Conservation (phyloP, 2,113 vertebrate genomes). For the Xenopus borealis region DNA sequence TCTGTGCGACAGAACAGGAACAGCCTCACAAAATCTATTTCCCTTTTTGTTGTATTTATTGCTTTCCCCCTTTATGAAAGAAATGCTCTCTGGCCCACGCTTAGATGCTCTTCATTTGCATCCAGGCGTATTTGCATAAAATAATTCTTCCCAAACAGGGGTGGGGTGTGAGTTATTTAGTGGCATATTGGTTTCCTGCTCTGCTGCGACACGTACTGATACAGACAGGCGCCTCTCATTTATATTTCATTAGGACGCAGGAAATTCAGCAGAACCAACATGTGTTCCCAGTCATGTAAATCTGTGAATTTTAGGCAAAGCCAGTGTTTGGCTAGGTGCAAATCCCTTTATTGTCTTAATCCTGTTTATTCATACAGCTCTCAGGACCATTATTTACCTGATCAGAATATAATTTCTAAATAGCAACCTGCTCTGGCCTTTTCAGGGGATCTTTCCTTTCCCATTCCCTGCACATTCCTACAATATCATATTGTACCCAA, state of each 20-base stretch:
- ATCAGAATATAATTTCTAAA: background rate
- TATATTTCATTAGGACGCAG: conserved; percentile 40
- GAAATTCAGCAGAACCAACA: conserved; percentile 29
- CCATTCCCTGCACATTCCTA: no score
- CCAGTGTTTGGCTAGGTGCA: conserved; percentile 18
- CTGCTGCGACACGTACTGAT: conserved; percentile 25
- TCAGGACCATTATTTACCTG: conserved; percentile 8
- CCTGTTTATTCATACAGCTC: conserved; percentile 15
- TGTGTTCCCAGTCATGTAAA: conserved; percentile 36
- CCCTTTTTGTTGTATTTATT: no score
- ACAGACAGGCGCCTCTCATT: conserved; percentile 20
- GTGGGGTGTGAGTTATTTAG: conserved; percentile 6
- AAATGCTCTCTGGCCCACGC: background rate
- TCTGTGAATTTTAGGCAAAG: background rate
- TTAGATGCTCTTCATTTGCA: background rate
- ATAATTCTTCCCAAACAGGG: conserved; percentile 26
- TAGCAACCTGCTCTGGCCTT: no score
- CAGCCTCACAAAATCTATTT: no score
- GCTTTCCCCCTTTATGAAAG: background rate
- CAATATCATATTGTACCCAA: no score
- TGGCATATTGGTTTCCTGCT: conserved; percentile 5
- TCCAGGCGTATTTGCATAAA: conserved; percentile 23
- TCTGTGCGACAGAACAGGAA: no score
- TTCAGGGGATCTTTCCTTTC: no score
- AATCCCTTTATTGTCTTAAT: conserved; percentile 31